phyloP scores from a whole-genome alignment of 2,797 vertebrate species.

The Sebastolobus altivelis region DNA sequence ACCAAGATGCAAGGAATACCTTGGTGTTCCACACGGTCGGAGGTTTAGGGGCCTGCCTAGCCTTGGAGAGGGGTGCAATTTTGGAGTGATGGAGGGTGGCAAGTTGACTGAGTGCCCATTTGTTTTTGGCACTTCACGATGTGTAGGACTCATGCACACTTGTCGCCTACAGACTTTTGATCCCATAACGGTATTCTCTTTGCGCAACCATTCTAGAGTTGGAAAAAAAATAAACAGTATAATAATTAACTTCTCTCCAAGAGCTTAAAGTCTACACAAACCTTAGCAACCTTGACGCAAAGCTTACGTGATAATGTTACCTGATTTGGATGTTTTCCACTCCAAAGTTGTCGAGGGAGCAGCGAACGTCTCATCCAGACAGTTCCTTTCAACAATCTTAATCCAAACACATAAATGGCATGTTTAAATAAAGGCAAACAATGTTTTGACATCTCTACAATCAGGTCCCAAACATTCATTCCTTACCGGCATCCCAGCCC shows the following conservation, averaged over 20 bases:
- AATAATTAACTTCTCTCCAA: background rate
- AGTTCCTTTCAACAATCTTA: slow-evolving; percentile 68
- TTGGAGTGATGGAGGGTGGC: slow-evolving; percentile 58
- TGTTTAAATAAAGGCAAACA: background rate
- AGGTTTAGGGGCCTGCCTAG: slow-evolving; percentile 83
- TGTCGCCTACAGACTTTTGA: slow-evolving; percentile 80
- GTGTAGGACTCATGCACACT: slow-evolving; percentile 71
- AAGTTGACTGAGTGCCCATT: slow-evolving; percentile 83
- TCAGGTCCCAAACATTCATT: background rate
- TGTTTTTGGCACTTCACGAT: slow-evolving; percentile 81
- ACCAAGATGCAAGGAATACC: slow-evolving; percentile 54
- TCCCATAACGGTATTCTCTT: slow-evolving; percentile 71
- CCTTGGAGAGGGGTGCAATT: slow-evolving; percentile 72
- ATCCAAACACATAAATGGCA: slow-evolving; percentile 30
- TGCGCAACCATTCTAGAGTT: slow-evolving; percentile 71
- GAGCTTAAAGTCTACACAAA: background rate
- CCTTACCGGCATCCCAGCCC: slow-evolving; percentile 71
- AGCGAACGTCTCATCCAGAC: slow-evolving; percentile 73
- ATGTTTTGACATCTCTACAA: background rate
- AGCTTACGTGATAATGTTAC: slow-evolving; percentile 52
- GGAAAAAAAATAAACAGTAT: background rate
- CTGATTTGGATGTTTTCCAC: slow-evolving; percentile 85
- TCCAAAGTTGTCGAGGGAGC: slow-evolving; percentile 78
- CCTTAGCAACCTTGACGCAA: background rate
- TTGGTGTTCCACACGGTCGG: slow-evolving; percentile 65